Percentiles rank a stretch among this genome's conserved stretches.
These are phyloP conservation scores for Alaudala cheleensis DNA, from an alignment of 2,113 vertebrate species.

Conservation along the genomic window DNA sequence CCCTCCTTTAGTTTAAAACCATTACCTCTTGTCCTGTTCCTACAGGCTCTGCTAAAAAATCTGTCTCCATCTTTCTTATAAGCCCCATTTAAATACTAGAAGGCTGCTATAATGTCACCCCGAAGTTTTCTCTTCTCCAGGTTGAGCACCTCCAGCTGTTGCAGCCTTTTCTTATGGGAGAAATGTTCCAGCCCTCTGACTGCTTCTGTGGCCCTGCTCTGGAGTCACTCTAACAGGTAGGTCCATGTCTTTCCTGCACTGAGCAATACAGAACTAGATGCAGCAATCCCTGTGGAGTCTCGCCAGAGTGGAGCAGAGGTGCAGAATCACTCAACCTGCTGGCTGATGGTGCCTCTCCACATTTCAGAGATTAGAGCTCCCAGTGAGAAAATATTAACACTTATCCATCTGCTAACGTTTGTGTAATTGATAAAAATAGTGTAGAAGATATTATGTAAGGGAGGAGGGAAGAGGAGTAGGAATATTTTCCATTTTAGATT, in stretches of 20 bases:
- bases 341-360: background rate
- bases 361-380: background rate
- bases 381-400: background rate
- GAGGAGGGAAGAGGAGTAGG: background rate
- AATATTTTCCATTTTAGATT: background rate
- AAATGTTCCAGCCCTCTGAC: background rate
- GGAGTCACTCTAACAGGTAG: no score
- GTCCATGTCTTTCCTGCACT: background rate
- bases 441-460: background rate
- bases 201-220: background rate
- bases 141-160: background rate
- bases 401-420: background rate
- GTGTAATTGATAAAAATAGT: background rate
- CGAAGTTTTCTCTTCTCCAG: background rate
- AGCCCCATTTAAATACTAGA: background rate
- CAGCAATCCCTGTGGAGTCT: background rate
- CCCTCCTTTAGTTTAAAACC: background rate
- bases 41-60: background rate
- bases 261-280: rapidly evolving
- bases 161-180: background rate
- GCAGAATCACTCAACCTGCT: background rate
- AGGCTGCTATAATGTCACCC: background rate
- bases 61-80: background rate
- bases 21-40: background rate
- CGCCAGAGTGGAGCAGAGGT: background rate